These are phyloP conservation scores for Halictus rubicundus DNA, from an alignment of 1,140 invertebrate species.

Conservation along the genomic window DNA sequence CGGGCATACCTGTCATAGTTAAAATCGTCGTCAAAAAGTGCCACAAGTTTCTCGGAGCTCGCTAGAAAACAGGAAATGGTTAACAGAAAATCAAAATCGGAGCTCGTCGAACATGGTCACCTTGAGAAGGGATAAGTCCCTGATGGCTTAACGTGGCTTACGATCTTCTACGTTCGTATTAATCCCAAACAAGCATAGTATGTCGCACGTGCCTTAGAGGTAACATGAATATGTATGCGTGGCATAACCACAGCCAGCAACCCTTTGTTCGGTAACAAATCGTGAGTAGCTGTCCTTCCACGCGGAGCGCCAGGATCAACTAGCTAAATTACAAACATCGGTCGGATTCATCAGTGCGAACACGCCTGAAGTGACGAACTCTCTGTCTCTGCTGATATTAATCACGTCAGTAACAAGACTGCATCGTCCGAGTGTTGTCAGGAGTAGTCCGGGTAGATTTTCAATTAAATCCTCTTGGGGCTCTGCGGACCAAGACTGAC, in stretches of 20 bases:
- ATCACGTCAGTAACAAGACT: conserved; percentile 47
- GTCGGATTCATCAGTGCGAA: conserved; percentile 51
- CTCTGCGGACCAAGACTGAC: too few species aligned
- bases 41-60: too few species aligned
- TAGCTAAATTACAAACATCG: conserved; percentile 58
- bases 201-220: conserved; percentile 48
- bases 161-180: conserved; percentile 59
- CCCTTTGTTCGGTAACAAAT: conserved; percentile 54
- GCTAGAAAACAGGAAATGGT: too few species aligned
- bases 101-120: conserved; percentile 41
- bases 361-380: conserved; percentile 59
- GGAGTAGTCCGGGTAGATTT: too few species aligned
- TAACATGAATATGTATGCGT: conserved; percentile 63
- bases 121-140: conserved; percentile 38
- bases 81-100: background rate
- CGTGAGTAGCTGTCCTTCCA: conserved; percentile 53
- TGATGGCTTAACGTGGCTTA: conserved; percentile 57
- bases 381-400: conserved; percentile 51
- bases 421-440: conserved; percentile 22
- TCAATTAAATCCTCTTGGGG: too few species aligned
- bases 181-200: conserved; percentile 61
- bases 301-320: conserved; percentile 58
- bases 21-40: too few species aligned
- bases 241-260: conserved; percentile 44
- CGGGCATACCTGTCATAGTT: too few species aligned